These are phyloP conservation scores for Dendrocopos noguchii DNA, from an alignment of 2,113 vertebrate genomes.

Conservation along the genomic window DNA sequence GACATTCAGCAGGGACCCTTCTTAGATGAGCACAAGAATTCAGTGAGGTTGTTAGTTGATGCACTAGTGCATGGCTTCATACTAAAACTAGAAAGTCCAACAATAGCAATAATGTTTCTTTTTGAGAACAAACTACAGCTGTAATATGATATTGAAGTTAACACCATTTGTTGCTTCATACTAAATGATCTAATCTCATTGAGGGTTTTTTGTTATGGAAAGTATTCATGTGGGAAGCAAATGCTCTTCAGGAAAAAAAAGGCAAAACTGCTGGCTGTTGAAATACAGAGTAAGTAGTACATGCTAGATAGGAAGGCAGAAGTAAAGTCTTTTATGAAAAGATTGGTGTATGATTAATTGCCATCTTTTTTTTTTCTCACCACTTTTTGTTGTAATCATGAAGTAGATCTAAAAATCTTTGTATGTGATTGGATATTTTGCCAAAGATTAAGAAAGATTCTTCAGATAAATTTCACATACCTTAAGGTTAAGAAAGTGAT, in stretches of 20 bases:
- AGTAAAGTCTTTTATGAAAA: constrained; percentile 68
- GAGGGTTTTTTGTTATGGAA: constrained; percentile 18
- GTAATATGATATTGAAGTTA: constrained; percentile 39
- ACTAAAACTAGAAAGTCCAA: constrained; percentile 55
- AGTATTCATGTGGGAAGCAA: not conserved
- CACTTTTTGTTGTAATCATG: constrained; percentile 71
- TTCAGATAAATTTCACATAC: constrained; percentile 78
- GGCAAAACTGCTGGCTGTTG: constrained; percentile 3
- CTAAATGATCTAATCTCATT: constrained; percentile 14
- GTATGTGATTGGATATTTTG: constrained; percentile 65
- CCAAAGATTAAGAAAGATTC: constrained; percentile 5
- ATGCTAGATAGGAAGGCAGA: not conserved
- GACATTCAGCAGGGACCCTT: constrained; percentile 82
- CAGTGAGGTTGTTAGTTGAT: constrained; percentile 79
- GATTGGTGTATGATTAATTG: constrained; percentile 67
- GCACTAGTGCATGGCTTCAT: constrained; percentile 75
- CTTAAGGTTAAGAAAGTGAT: constrained; percentile 68
- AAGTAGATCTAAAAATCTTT: constrained; percentile 70
- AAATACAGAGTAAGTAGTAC: not conserved
- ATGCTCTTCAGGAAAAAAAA: not conserved
- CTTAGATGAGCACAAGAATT: constrained; percentile 78
- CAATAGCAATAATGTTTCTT: constrained; percentile 43
- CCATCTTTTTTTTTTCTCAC: constrained; percentile 28
- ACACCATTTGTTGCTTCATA: constrained; percentile 25
- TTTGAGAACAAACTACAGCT: constrained; percentile 18